These are phyloP conservation scores for Chroicocephalus ridibundus DNA, from an alignment of 2,113 vertebrate species.

Conservation along the genomic window DNA sequence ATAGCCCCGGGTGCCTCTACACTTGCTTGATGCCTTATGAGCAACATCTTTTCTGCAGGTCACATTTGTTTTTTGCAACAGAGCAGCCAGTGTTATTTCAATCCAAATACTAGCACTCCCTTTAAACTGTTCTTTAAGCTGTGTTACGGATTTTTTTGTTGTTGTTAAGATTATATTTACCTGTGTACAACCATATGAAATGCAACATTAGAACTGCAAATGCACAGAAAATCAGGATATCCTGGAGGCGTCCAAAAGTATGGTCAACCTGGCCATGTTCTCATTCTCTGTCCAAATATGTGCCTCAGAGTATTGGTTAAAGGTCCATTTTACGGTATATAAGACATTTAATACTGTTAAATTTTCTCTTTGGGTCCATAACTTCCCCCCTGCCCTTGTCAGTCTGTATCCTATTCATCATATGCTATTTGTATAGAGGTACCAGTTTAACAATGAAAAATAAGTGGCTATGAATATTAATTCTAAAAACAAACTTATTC, in stretches of 20 bases:
- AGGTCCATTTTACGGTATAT: background rate
- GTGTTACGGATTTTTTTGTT: background rate
- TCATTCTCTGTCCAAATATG: background rate
- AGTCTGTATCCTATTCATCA: background rate
- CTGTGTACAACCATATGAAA: background rate
- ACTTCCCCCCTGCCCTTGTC: background rate
- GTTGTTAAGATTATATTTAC: background rate
- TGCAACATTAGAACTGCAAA: background rate
- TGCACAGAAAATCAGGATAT: background rate
- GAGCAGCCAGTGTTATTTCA: background rate
- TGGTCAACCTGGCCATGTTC: background rate
- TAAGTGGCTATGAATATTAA: background rate
- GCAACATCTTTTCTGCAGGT: background rate
- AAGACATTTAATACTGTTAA: background rate
- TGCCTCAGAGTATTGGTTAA: background rate
- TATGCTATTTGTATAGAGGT: background rate
- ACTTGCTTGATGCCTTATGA: background rate
- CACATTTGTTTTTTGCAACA: background rate
- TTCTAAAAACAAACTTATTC: background rate
- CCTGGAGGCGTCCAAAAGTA: background rate
- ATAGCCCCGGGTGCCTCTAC: background rate
- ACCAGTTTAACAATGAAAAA: background rate
- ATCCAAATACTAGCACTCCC: background rate
- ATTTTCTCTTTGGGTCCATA: background rate
- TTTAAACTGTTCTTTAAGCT: background rate